Conservation (phyloP, 2,797 vertebrate species). For the Neoniphon sammara region DNA sequence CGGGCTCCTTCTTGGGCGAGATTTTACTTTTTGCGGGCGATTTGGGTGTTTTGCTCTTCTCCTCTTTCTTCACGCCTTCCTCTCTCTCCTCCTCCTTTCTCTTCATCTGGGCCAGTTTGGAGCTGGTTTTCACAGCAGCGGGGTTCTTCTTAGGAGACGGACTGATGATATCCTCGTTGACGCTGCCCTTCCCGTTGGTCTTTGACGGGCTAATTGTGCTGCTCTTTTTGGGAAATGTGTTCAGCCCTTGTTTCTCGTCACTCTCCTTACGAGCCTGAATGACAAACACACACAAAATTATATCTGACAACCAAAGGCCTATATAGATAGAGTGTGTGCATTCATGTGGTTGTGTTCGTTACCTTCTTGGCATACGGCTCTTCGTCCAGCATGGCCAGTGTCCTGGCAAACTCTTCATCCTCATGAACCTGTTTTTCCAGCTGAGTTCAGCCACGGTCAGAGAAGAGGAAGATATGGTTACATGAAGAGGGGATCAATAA, state of each 20-base stretch:
- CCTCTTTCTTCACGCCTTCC: conserved; percentile 38
- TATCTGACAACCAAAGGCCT: neutral
- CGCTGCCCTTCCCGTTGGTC: neutral
- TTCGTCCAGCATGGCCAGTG: conserved; percentile 92
- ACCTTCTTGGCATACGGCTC: conserved; percentile 91
- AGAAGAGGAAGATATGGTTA: neutral
- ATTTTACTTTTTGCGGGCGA: conserved; percentile 77
- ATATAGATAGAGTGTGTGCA: neutral
- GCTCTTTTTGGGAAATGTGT: conserved; percentile 68
- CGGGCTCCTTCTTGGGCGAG: conserved; percentile 82
- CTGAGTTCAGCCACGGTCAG: conserved; percentile 68
- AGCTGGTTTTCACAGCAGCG: conserved; percentile 80
- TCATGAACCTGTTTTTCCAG: conserved; percentile 94
- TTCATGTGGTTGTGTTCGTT: neutral
- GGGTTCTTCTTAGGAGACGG: conserved; percentile 74
- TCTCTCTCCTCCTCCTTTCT: conserved; percentile 79
- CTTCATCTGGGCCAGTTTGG: conserved; percentile 88
- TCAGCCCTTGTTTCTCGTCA: conserved; percentile 33
- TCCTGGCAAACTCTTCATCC: conserved; percentile 95
- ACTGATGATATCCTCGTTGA: conserved; percentile 58
- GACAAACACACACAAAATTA: conserved; percentile 7
- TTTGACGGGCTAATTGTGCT: conserved; percentile 59
- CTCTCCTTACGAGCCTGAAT: conserved; percentile 72
- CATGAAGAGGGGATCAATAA: neutral
- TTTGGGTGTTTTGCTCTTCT: conserved; percentile 74